These are phyloP conservation scores for Climacteris rufus DNA, from an alignment of 2,113 vertebrate species.

Conservation along the genomic window DNA sequence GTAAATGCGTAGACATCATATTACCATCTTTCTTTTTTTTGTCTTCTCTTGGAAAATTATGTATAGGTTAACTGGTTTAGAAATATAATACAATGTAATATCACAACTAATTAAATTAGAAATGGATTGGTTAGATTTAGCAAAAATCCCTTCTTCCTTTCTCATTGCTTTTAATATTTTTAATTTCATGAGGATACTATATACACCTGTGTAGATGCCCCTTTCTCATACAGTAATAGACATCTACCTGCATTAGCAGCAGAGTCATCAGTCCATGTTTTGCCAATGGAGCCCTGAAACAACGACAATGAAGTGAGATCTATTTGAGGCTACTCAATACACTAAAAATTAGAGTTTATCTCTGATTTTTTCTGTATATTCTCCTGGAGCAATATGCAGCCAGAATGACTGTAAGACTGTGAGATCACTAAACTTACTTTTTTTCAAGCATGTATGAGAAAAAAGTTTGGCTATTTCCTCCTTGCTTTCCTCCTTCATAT, in stretches of 20 bases:
- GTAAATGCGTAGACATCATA: neutral
- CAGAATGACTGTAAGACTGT: neutral
- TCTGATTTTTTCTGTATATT: neutral
- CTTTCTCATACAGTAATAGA: neutral
- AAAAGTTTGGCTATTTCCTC: neutral
- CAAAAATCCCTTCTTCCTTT: neutral
- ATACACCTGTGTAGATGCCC: neutral
- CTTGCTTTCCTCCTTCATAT: neutral
- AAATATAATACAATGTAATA: neutral
- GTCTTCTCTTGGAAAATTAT: neutral
- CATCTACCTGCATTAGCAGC: neutral
- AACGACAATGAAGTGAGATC: neutral
- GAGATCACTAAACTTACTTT: neutral
- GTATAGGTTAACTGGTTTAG: neutral
- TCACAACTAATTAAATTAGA: neutral
- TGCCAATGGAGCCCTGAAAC: neutral
- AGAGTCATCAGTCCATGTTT: neutral
- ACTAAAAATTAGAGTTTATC: neutral
- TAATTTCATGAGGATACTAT: neutral
- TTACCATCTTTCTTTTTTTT: accelerated
- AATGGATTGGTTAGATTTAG: neutral
- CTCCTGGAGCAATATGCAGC: neutral
- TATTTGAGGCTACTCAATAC: neutral
- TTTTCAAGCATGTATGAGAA: neutral
- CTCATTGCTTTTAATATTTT: neutral